These are phyloP conservation scores for Cacoxenus indagator DNA, from an alignment of 2,888 invertebrate species.

Conservation along the genomic window DNA sequence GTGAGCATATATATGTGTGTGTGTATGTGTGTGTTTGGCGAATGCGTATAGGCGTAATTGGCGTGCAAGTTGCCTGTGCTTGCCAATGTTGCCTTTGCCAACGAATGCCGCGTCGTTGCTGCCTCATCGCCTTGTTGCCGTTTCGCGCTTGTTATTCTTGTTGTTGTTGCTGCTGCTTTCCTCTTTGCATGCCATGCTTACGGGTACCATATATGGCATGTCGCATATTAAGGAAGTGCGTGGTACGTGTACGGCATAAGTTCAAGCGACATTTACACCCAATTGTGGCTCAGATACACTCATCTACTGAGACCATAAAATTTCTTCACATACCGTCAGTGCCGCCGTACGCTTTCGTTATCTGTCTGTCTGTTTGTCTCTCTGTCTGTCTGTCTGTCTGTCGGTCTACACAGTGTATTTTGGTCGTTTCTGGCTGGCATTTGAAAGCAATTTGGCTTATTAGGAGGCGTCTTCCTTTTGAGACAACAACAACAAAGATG, in stretches of 20 bases:
- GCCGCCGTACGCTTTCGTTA: not conserved
- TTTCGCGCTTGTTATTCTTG: not conserved
- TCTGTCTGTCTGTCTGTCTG: too few relatives aligned
- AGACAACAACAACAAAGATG: too few relatives aligned
- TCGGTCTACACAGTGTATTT: too few relatives aligned
- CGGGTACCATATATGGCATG: constrained; percentile 25
- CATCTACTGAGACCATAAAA: constrained; percentile 1
- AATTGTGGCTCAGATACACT: constrained; percentile 34
- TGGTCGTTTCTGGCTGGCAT: too few relatives aligned
- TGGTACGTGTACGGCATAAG: constrained; percentile 58
- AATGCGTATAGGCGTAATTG: not conserved
- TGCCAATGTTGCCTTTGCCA: too few relatives aligned
- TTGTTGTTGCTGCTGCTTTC: not conserved
- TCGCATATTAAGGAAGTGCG: constrained; percentile 57
- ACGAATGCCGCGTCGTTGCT: too few relatives aligned
- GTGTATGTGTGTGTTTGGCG: not conserved
- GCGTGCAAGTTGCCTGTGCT: not conserved
- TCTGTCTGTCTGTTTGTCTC: not conserved
- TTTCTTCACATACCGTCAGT: not conserved
- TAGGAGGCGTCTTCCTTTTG: too few relatives aligned
- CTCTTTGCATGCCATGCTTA: not conserved
- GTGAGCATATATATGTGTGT: constrained; percentile 13
- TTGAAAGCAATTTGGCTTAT: too few relatives aligned
- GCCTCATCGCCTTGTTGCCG: too few relatives aligned
- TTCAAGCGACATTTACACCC: constrained; percentile 57